These are phyloP conservation scores for Lasioglossum figueresi DNA, from an alignment of 2,888 invertebrate species.

Conservation along the genomic window DNA sequence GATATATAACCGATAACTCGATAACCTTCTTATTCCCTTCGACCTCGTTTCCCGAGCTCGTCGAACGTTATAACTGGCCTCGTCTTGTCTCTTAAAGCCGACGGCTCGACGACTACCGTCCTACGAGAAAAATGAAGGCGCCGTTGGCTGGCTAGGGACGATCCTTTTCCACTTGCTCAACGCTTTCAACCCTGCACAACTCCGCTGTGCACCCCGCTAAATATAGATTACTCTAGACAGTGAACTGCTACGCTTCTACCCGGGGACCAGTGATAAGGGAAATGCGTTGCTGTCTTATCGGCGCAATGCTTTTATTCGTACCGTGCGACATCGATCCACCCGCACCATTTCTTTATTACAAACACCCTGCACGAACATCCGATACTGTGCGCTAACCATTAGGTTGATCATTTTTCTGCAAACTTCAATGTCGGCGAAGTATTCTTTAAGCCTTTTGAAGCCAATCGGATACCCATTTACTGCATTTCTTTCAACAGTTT, in stretches of 20 bases:
- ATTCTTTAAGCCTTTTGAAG: too few relatives aligned
- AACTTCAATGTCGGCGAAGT: neutral
- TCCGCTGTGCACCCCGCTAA: neutral
- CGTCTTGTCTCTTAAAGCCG: constrained; percentile 62
- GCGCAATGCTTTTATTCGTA: constrained; percentile 1
- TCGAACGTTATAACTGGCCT: constrained; percentile 62
- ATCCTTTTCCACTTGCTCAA: neutral
- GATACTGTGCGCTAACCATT: neutral
- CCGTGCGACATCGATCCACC: neutral
- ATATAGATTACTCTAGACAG: constrained; percentile 11
- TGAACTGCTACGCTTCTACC: neutral
- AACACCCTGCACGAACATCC: neutral
- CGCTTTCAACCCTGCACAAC: neutral
- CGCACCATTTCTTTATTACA: neutral
- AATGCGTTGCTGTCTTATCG: neutral
- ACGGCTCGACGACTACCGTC: constrained; percentile 26
- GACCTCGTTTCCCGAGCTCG: constrained; percentile 56
- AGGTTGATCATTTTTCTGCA: neutral
- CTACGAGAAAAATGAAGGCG: constrained; percentile 3
- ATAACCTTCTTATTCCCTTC: constrained; percentile 69
- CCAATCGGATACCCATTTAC: too few relatives aligned
- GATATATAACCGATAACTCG: constrained; percentile 70
- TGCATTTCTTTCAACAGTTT: too few relatives aligned
- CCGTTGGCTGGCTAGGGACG: neutral
- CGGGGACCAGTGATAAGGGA: neutral